A percentile compares a stretch with the other conserved stretches of the same genome.
Evolutionary conservation across 2,113 vertebrate species (phyloP).

Genomic region (Pogonocichla stellata): DNA sequence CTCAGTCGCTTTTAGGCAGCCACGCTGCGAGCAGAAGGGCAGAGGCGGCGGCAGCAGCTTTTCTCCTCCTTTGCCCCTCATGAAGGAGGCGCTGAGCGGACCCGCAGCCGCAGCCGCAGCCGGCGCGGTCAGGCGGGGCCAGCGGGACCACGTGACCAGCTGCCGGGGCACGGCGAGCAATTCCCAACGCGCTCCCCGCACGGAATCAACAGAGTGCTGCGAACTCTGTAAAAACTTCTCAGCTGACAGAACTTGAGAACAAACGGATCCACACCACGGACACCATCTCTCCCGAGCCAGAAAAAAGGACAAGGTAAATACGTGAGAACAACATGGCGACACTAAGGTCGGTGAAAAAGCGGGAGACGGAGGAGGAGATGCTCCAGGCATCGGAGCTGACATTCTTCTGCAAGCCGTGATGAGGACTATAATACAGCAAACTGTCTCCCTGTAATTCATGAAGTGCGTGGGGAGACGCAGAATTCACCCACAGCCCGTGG

Average conservation of each 20-base stretch:
- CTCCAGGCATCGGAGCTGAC: background rate
- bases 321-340: background rate
- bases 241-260: accelerated
- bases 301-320: background rate
- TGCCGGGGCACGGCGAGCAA: accelerated
- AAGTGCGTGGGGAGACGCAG: background rate
- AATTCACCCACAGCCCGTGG: background rate
- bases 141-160: background rate
- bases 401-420: background rate
- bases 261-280: background rate
- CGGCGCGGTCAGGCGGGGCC: background rate
- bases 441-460: background rate
- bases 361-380: background rate
- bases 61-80: accelerated
- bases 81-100: background rate
- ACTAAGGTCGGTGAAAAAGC: background rate
- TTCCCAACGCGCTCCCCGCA: accelerated
- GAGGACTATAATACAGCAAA: background rate
- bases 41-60: background rate
- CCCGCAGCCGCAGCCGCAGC: too few relatives aligned
- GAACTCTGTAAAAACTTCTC: accelerated
- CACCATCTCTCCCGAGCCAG: background rate
- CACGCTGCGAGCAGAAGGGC: accelerated
- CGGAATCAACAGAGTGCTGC: background rate
- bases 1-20: background rate